These are phyloP conservation scores for Hestina assimilis DNA, from an alignment of 1,140 invertebrate species.

Conservation along the genomic window DNA sequence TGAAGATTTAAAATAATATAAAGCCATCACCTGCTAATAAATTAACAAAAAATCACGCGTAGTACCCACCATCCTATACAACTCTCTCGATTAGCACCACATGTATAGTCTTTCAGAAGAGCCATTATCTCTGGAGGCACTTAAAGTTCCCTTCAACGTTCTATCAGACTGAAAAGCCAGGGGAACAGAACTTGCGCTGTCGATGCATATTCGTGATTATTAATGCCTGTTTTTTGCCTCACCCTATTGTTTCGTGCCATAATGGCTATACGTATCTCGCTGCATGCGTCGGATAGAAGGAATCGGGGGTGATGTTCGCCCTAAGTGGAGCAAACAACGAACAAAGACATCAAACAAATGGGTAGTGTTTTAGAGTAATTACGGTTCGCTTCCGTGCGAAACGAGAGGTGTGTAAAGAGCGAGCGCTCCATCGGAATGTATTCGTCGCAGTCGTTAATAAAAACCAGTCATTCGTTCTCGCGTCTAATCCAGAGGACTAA, in stretches of 20 bases:
- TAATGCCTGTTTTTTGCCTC: constrained; percentile 75
- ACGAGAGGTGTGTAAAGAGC: constrained; percentile 67
- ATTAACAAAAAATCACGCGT: constrained; percentile 9
- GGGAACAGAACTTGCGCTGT: constrained; percentile 41
- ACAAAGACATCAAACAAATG: constrained; percentile 79
- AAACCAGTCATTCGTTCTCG: constrained; percentile 35
- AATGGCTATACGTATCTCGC: constrained; percentile 64
- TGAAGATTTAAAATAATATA: too few relatives aligned
- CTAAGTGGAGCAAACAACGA: constrained; percentile 75
- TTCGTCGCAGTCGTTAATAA: constrained; percentile 45
- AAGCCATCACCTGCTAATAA: background rate
- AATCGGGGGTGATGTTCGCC: constrained; percentile 71
- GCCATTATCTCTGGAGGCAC: constrained; percentile 29
- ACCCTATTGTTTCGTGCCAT: constrained; percentile 61
- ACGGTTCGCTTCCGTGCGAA: constrained; percentile 72
- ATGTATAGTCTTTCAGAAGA: constrained; percentile 22
- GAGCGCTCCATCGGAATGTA: constrained; percentile 57
- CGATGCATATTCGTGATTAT: constrained; percentile 76
- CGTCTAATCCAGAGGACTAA: constrained; percentile 36
- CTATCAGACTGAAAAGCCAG: constrained; percentile 27
- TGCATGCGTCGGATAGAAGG: constrained; percentile 63
- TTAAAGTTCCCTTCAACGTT: constrained; percentile 27
- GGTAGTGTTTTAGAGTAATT: constrained; percentile 78
- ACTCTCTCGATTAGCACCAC: constrained; percentile 22
- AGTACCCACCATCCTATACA: constrained; percentile 4